Evolutionary conservation across 1,140 invertebrate species (phyloP).

Genomic region (Leptonema lineaticorne): DNA sequence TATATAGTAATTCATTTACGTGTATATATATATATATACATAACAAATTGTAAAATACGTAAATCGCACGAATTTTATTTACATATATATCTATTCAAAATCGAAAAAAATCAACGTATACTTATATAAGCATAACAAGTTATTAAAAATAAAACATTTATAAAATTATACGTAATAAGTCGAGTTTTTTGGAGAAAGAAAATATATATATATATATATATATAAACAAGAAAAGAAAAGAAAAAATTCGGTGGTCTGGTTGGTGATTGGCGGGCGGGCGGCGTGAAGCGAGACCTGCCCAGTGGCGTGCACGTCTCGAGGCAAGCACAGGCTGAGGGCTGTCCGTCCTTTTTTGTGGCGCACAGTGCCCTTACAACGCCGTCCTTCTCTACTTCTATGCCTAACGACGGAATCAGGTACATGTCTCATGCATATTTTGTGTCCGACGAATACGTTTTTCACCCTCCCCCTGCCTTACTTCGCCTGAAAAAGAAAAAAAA

Average conservation of each 20-base stretch:
- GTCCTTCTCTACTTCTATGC: conserved; percentile 39
- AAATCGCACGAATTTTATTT: no score
- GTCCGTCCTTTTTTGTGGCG: conserved; percentile 31
- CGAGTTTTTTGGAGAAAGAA: conserved; percentile 17
- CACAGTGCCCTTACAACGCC: conserved; percentile 16
- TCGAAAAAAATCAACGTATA: conserved; percentile 10
- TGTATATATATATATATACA: no score
- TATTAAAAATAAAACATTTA: background rate
- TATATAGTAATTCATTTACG: no score
- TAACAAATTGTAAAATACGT: no score
- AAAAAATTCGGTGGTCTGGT: conserved; percentile 29
- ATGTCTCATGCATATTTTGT: conserved; percentile 11
- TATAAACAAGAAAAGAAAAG: conserved; percentile 27
- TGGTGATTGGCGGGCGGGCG: conserved; percentile 34
- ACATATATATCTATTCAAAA: background rate
- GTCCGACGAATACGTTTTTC: background rate
- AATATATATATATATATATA: background rate
- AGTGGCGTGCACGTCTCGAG: conserved; percentile 9
- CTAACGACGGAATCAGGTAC: conserved; percentile 38
- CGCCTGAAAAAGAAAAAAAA: no score
- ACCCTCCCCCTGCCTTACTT: background rate
- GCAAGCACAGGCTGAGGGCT: conserved; percentile 1
- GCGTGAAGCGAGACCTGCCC: conserved; percentile 26
- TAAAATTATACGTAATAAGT: conserved; percentile 1
- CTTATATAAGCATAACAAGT: background rate